Conservation (phyloP, 2,888 invertebrate genomes). For the Phortica okadai region DNA sequence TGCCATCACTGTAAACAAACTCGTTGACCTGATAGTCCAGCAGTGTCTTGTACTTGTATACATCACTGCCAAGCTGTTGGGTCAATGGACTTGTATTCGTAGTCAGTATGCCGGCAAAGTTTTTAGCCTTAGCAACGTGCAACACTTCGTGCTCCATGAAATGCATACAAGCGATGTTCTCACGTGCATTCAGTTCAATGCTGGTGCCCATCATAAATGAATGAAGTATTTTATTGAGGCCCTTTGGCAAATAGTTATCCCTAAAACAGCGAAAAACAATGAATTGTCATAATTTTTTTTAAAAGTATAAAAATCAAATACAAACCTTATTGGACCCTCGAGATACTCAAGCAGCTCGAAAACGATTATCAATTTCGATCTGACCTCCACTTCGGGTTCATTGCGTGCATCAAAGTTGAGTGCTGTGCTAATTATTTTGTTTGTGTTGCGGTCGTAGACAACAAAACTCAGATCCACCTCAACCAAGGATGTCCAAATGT, state of each 20-base stretch:
- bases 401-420: slow-evolving; percentile 89
- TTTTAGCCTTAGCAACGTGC: slow-evolving; percentile 80
- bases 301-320: background rate
- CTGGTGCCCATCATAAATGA: slow-evolving; percentile 93
- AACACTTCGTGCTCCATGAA: slow-evolving; percentile 87
- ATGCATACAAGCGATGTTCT: slow-evolving; percentile 88
- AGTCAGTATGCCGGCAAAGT: slow-evolving; percentile 87
- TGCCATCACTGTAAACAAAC: slow-evolving; percentile 84
- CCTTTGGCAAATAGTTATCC: slow-evolving; percentile 80
- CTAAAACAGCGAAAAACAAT: slow-evolving; percentile 66
- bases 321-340: slow-evolving; percentile 84
- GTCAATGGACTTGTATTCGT: slow-evolving; percentile 93
- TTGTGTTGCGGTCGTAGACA: slow-evolving; percentile 78
- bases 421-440: slow-evolving; percentile 82
- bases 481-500: slow-evolving; percentile 84
- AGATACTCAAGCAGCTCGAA: slow-evolving; percentile 88
- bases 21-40: slow-evolving; percentile 89
- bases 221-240: slow-evolving; percentile 85
- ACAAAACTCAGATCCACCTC: slow-evolving; percentile 86
- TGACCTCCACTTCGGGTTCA: slow-evolving; percentile 85
- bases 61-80: slow-evolving; percentile 88
- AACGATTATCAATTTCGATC: slow-evolving; percentile 83
- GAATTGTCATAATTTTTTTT: background rate
- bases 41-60: slow-evolving; percentile 87
- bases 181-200: slow-evolving; percentile 80